These are phyloP conservation scores for Tenthredo amoena DNA, from an alignment of 2,888 invertebrate species.

Conservation along the genomic window DNA sequence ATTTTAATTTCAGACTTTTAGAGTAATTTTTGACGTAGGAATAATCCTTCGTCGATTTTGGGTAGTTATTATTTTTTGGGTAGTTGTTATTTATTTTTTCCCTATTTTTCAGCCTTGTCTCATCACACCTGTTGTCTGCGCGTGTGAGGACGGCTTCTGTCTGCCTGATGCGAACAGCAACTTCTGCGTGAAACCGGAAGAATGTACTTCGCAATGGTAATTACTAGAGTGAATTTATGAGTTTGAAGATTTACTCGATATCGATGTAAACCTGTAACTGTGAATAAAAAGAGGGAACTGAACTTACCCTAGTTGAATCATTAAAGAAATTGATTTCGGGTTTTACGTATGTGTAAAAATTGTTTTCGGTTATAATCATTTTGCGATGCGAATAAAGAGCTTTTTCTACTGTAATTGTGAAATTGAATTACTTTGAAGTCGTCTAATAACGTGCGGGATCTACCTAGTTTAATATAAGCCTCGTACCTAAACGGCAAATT, in stretches of 20 bases:
- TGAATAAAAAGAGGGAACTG: too few relatives aligned
- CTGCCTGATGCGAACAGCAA: neutral
- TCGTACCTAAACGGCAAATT: constrained; percentile 54
- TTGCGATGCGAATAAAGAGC: neutral
- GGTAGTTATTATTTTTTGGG: neutral
- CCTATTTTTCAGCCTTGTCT: neutral
- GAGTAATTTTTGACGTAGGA: neutral
- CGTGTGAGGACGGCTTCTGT: neutral
- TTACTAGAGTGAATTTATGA: neutral
- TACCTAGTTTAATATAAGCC: constrained; percentile 52
- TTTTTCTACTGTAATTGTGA: neutral
- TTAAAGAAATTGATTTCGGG: too few relatives aligned
- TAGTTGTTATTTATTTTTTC: neutral
- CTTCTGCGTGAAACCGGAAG: neutral
- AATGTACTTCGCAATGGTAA: neutral
- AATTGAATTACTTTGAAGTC: constrained; percentile 48
- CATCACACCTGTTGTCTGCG: neutral
- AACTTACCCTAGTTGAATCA: too few relatives aligned
- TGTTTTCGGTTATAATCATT: neutral
- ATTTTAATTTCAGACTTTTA: neutral
- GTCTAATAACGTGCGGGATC: constrained; percentile 29
- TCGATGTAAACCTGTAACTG: neutral
- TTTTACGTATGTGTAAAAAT: neutral
- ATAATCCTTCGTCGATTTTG: neutral
- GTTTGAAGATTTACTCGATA: too few relatives aligned